phyloP scores from a whole-genome alignment of 2,113 vertebrate genomes.

The Eulacestoma nigropectus region DNA sequence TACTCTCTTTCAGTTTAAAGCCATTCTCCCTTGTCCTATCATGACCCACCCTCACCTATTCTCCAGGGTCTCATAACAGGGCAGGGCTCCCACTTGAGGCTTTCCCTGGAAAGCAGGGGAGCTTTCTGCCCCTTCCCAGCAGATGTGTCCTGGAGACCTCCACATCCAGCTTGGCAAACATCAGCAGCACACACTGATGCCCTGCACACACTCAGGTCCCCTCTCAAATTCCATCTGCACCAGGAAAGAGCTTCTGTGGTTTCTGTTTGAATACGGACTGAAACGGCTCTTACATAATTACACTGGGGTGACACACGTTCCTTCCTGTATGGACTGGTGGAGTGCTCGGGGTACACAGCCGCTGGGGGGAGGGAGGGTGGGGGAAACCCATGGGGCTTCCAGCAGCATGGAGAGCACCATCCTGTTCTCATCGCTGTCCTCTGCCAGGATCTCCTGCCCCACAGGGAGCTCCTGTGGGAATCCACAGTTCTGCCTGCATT shows the following conservation, averaged over 20 bases:
- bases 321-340: neutral
- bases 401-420: neutral
- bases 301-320: neutral
- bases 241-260: neutral
- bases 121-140: neutral
- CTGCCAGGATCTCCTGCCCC: neutral
- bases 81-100: neutral
- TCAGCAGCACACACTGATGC: neutral
- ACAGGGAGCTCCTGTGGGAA: neutral
- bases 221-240: neutral
- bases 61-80: neutral
- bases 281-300: neutral
- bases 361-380: rapidly evolving
- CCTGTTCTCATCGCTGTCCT: neutral
- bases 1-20: neutral
- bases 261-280: neutral
- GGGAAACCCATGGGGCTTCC: neutral
- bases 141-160: neutral
- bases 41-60: neutral
- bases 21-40: no score
- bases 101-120: neutral
- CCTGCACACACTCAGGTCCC: neutral
- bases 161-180: neutral
- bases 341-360: rapidly evolving
- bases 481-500: neutral